phyloP scores from a whole-genome alignment of 1,140 invertebrate species.

The Linepithema humile region DNA sequence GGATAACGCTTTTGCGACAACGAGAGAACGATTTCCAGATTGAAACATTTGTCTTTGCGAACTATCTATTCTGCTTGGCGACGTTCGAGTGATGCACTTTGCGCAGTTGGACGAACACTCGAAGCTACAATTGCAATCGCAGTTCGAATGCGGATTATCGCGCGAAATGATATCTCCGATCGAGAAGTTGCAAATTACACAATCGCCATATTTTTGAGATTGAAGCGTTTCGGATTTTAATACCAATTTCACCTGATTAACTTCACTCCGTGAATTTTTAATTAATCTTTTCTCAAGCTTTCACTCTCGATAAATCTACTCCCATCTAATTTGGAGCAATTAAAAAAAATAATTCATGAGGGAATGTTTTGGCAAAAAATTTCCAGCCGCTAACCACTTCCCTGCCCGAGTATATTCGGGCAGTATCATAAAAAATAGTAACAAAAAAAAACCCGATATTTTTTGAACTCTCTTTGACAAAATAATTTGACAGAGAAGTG shows the following conservation, averaged over 20 bases:
- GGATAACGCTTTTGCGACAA: background rate
- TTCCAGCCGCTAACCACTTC: no score
- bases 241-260: background rate
- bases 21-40: conserved; percentile 2
- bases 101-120: background rate
- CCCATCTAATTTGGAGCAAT: no score
- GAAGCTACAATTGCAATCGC: background rate
- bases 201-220: background rate
- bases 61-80: background rate
- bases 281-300: background rate
- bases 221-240: background rate
- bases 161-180: background rate
- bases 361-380: background rate
- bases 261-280: background rate
- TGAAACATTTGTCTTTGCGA: conserved; percentile 3
- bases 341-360: background rate
- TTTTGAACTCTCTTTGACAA: no score
- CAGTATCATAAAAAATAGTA: no score
- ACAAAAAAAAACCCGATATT: no score
- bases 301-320: background rate
- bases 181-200: background rate
- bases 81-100: background rate
- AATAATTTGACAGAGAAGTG: no score
- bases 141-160: background rate
- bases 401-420: no score